Conservation (phyloP, 2,888 invertebrate genomes). For the Apotomis betuletana region DNA sequence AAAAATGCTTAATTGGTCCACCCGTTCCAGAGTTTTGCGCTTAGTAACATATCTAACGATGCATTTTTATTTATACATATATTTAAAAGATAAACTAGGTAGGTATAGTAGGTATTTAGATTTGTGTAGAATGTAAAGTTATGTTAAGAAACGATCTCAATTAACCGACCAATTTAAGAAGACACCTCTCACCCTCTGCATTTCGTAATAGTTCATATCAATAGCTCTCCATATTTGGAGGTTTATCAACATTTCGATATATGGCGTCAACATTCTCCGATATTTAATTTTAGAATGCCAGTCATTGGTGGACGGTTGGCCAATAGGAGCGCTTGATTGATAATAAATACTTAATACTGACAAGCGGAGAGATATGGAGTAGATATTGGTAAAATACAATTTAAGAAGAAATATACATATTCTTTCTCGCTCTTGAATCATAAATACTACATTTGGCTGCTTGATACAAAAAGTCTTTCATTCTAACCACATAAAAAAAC, state of each 20-base stretch:
- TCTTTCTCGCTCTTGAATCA: too few relatives aligned
- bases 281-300: slow-evolving; percentile 59
- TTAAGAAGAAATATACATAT: too few relatives aligned
- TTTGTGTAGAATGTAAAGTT: too few relatives aligned
- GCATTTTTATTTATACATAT: too few relatives aligned
- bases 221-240: slow-evolving; percentile 41
- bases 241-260: slow-evolving; percentile 26
- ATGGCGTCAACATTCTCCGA: slow-evolving; percentile 57
- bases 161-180: slow-evolving; percentile 45
- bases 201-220: slow-evolving; percentile 43
- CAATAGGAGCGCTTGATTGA: slow-evolving; percentile 68
- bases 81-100: too few relatives aligned
- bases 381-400: slow-evolving; percentile 38
- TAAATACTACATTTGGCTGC: too few relatives aligned
- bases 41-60: too few relatives aligned
- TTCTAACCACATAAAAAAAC: too few relatives aligned
- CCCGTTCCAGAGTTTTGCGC: too few relatives aligned
- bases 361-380: slow-evolving; percentile 59
- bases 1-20: too few relatives aligned
- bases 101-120: too few relatives aligned
- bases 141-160: not conserved
- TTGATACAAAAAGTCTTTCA: too few relatives aligned
- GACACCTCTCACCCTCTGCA: slow-evolving; percentile 45
- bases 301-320: slow-evolving; percentile 65
- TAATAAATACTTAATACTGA: slow-evolving; percentile 59